Evolutionary conservation across 2,113 vertebrate genomes (phyloP), one percentile per base, ranked within the genome.

Genomic region (Etia nguti): DNA sequence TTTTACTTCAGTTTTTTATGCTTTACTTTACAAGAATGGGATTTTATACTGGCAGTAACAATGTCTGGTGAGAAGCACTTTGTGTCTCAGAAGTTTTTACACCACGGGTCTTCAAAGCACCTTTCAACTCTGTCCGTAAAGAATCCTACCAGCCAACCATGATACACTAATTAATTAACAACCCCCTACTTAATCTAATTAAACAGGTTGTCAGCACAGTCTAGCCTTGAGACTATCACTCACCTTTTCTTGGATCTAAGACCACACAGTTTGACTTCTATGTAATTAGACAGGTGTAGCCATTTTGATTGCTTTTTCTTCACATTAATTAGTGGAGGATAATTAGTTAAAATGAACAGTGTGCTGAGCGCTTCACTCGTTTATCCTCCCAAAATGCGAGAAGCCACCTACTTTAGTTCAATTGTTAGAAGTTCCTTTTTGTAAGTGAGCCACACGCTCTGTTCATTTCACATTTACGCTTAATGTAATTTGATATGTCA

Each of bases 221-320:
- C 89, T 86, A 92, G 92, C 88, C 80, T 79, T 80, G 90, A 93
- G 92, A 94, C 89, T 87, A 87, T 94, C 90, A 92, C 62, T 91
- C 90, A 92, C 86, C 90, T 90, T 86, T 92, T 92, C 88, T 82
- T 88, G 92, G 88, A 89, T 93, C 79, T 85, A 83, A 81, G 84
- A 85, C 91, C 87, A 65, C 83, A 26, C 84, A 86, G 80, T 92
- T 94, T 95, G 93, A 94, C 90, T 95, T 90, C 92, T 91, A 94
- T 93, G 82, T 94, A 95, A 95, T 95, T 94, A 94, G 94, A 96
- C 94, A 94, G 92, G 93, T 95, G 94, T 95, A 85, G 92, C 94
- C 88, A 81, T 92, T 92, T 86, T 95, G 91, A 95, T 94, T 93
- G 93, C 88, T 89, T 95, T 94, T 89, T 81, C 91, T 83, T 92